These are phyloP conservation scores for Cirrhinus mrigala DNA, from an alignment of 2,797 vertebrate genomes.

Conservation along the genomic window DNA sequence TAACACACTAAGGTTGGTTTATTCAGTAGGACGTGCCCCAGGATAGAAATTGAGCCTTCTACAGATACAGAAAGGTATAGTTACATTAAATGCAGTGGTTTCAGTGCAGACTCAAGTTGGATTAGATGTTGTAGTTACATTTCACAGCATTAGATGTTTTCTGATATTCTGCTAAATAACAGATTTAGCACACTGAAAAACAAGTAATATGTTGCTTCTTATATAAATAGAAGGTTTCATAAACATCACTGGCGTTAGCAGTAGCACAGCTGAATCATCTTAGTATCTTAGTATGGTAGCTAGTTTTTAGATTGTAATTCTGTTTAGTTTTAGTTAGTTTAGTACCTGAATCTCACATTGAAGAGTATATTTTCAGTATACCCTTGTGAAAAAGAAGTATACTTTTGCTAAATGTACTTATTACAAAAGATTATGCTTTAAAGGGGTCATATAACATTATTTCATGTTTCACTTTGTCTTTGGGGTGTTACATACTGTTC, in stretches of 20 bases:
- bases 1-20: conserved; percentile 64
- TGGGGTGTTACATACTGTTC: no score
- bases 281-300: neutral
- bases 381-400: neutral
- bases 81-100: conserved; percentile 10
- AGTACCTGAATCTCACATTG: neutral
- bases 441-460: no score
- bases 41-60: conserved; percentile 80
- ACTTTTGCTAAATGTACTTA: neutral
- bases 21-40: conserved; percentile 78
- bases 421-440: neutral
- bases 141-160: neutral
- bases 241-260: neutral
- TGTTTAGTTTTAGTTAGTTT: neutral
- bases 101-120: conserved; percentile 10
- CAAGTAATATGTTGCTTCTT: neutral
- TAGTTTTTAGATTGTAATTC: neutral
- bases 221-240: neutral
- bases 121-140: conserved; percentile 1
- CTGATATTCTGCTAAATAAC: neutral
- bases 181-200: neutral
- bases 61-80: conserved; percentile 82
- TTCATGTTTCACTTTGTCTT: no score
- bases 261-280: neutral
- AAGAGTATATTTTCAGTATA: neutral